phyloP scores from a whole-genome alignment of 2,888 invertebrate species.

The Pycnomerus fuliginosus region DNA sequence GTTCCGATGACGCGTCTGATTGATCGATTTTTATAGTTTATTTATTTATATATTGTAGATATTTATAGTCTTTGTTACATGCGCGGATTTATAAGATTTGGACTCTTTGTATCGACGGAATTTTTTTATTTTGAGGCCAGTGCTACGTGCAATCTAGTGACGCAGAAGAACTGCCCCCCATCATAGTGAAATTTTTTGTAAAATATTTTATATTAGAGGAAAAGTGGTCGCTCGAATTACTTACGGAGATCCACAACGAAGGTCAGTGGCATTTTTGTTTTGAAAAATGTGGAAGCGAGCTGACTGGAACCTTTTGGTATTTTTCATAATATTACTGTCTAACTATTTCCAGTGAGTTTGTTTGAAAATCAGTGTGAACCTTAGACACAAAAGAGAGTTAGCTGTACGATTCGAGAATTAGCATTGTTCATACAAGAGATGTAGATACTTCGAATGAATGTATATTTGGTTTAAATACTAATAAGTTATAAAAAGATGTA shows the following conservation, averaged over 20 bases:
- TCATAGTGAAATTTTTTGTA: slow-evolving; percentile 38
- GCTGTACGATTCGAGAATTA: slow-evolving; percentile 31
- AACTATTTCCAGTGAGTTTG: slow-evolving; percentile 34
- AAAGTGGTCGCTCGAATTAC: slow-evolving; percentile 14
- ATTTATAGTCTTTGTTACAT: slow-evolving; percentile 45
- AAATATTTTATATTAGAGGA: slow-evolving; percentile 32
- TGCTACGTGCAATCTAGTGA: slow-evolving; percentile 49
- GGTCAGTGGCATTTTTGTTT: slow-evolving; percentile 43
- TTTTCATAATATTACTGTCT: slow-evolving; percentile 1
- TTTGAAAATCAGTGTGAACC: slow-evolving; percentile 17
- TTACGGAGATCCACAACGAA: slow-evolving; percentile 20
- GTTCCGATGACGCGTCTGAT: slow-evolving; percentile 43
- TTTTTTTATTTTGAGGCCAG: slow-evolving; percentile 48
- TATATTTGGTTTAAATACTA: slow-evolving; percentile 48
- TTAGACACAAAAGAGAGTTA: slow-evolving; percentile 11
- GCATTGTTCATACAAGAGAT: slow-evolving; percentile 34
- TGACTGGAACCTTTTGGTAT: slow-evolving; percentile 29
- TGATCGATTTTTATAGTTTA: slow-evolving; percentile 51
- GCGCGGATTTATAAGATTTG: slow-evolving; percentile 36
- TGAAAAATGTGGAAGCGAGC: slow-evolving; percentile 33
- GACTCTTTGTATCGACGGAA: slow-evolving; percentile 33
- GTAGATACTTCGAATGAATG: slow-evolving; percentile 50
- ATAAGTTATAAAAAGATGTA: slow-evolving; percentile 43
- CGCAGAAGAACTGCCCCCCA: slow-evolving; percentile 40
- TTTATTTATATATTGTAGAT: slow-evolving; percentile 55